Evolutionary conservation across 2,113 vertebrate genomes (phyloP).

Genomic region (Hyla sarda): DNA sequence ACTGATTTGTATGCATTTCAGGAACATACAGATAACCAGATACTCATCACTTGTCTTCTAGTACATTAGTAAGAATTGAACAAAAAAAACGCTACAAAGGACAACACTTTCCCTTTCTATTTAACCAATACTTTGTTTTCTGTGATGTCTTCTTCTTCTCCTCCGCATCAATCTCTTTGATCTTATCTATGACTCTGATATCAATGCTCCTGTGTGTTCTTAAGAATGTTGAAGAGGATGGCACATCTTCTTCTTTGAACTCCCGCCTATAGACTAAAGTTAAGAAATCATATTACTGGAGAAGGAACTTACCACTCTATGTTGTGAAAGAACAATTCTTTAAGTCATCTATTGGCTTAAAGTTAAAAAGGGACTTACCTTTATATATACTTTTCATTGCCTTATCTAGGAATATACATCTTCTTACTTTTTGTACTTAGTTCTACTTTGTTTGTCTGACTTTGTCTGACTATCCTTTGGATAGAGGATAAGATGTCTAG

Average conservation of each 20-base stretch:
- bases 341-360: not conserved
- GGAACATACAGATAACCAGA: not conserved
- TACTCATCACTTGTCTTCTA: not conserved
- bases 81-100: not conserved
- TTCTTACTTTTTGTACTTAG: not conserved
- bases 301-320: not conserved
- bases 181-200: slow-evolving; percentile 1
- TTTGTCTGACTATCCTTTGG: no score
- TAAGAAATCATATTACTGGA: not conserved
- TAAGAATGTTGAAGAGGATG: slow-evolving; percentile 18
- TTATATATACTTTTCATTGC: not conserved
- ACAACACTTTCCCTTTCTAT: not conserved
- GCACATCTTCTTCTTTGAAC: slow-evolving; percentile 22
- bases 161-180: slow-evolving; percentile 1
- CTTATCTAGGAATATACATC: not conserved
- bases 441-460: not conserved
- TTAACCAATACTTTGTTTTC: not conserved
- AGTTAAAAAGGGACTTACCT: not conserved
- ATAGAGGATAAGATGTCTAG: no score
- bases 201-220: not conserved
- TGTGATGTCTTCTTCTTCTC: slow-evolving; percentile 19
- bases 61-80: slow-evolving; percentile 1
- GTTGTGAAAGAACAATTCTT: not conserved
- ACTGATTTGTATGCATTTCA: not conserved
- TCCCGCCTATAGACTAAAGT: not conserved